Conservation (phyloP, 2,113 vertebrate species). For the Protomyctophum bolini region DNA sequence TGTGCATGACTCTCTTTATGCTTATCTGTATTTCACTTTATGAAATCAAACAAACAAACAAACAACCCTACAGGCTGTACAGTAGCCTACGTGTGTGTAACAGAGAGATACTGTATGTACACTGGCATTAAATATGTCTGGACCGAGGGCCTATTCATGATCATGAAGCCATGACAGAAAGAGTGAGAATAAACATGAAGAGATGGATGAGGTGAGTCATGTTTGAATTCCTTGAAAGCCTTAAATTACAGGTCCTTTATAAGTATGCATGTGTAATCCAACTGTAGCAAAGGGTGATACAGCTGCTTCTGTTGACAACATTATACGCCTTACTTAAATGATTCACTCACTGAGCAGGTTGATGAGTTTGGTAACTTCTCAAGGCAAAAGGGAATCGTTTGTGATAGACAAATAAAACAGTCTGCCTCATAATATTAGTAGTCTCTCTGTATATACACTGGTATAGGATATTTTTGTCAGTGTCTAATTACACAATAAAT, state of each 20-base stretch:
- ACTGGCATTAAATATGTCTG: slow-evolving; percentile 39
- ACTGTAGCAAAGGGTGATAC: neutral
- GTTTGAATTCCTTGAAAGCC: slow-evolving; percentile 22
- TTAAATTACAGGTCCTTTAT: neutral
- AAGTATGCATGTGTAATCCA: neutral
- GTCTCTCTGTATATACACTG: neutral
- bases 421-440: neutral
- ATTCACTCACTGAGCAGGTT: neutral
- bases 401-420: too few relatives aligned
- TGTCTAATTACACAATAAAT: neutral
- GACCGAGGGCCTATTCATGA: slow-evolving; percentile 24
- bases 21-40: too few relatives aligned
- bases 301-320: neutral
- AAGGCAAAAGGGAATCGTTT: too few relatives aligned
- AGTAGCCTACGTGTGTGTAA: neutral
- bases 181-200: neutral
- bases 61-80: neutral
- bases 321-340: too few relatives aligned
- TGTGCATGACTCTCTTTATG: too few relatives aligned
- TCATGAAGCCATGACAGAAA: slow-evolving; percentile 21
- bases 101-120: neutral
- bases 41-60: too few relatives aligned
- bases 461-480: neutral
- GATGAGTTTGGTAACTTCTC: neutral
- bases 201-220: slow-evolving; percentile 34